Base-by-base conservation (phyloP, 2,113 vertebrate species). In the Thymallus thymallus region DNA sequence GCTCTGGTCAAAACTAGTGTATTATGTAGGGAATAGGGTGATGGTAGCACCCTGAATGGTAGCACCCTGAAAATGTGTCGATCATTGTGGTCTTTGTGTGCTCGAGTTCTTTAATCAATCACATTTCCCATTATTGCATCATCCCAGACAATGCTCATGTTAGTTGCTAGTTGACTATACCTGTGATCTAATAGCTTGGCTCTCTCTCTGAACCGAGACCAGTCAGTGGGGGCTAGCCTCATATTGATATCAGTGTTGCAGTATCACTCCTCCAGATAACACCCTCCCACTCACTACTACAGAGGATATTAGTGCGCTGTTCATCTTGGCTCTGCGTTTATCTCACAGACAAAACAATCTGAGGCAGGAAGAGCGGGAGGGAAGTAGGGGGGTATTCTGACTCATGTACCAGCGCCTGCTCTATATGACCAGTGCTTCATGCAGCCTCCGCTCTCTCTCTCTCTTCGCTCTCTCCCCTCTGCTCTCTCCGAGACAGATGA, bases 291-390 rank as follows among this genome's bases (percentile, higher is more conserved):
- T 62, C 71, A 69, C 22, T 4, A 72, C 62, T 16, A 29, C 23
- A 23, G 62, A 72, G 16, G 74, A 77, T 51, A 62, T 79, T 71
- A 73, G 72, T 76, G 66, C 55, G 51, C 23, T 64, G 62, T 70
- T 73, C 62, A 62, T 68, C 56, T 16, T 5, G 45, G 73, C 76
- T 78, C 71, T 76, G 72, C 5, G 13, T 73, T 71, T 61, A 64
- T 78, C 77, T 74, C 10, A 1, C 73, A 83, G 80, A 84, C 86
- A 80, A 75, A 86, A 82, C 71, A 73, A 69, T 64, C 35, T 69
- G 72, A 9, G 12, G 5, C 56, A 14, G 29, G 67, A 48, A n/a
- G 48, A 18, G 48, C 3, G 48, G 48, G 48, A 51, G 48, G 12
- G 48, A 51, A 5, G 48, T 45, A n/a, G 62, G 23, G 22, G 24